phyloP scores from a whole-genome alignment of 1,140 invertebrate species.

The Triops cancriformis region DNA sequence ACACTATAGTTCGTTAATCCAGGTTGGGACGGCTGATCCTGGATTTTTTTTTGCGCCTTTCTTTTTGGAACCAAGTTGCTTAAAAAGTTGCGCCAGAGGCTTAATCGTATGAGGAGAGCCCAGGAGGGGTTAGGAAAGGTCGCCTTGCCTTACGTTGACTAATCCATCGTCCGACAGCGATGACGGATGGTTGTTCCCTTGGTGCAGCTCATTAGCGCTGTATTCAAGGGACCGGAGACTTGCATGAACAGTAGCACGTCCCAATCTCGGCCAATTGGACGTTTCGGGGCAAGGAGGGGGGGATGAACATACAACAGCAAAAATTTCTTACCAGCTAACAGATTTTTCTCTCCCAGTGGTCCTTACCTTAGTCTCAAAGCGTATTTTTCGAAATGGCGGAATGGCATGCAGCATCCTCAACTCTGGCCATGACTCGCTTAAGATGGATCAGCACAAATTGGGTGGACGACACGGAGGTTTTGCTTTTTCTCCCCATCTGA shows the following conservation, averaged over 20 bases:
- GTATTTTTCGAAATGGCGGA: too few species aligned
- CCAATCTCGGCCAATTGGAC: slow-evolving; percentile 12
- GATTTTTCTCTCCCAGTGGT: not conserved
- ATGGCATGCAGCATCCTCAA: too few species aligned
- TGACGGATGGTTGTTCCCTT: slow-evolving; percentile 3
- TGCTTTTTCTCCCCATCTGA: too few species aligned
- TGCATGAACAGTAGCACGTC: slow-evolving; percentile 9
- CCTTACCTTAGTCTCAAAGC: not conserved
- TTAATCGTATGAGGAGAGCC: not conserved
- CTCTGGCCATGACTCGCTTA: too few species aligned
- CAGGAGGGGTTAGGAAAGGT: not conserved
- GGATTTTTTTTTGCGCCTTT: not conserved
- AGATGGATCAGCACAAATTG: too few species aligned
- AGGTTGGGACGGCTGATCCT: not conserved
- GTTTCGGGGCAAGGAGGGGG: not conserved
- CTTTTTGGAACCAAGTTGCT: not conserved
- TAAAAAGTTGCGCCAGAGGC: not conserved
- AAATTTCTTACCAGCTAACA: not conserved
- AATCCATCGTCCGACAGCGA: slow-evolving; percentile 3
- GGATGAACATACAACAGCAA: not conserved
- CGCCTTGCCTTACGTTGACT: not conserved
- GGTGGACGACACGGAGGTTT: too few species aligned
- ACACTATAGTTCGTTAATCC: not conserved
- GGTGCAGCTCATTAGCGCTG: slow-evolving; percentile 5
- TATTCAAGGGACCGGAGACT: not conserved